These are phyloP conservation scores for Ailuropoda melanoleuca DNA, from an alignment of 2,113 vertebrate genomes.

Conservation along the genomic window DNA sequence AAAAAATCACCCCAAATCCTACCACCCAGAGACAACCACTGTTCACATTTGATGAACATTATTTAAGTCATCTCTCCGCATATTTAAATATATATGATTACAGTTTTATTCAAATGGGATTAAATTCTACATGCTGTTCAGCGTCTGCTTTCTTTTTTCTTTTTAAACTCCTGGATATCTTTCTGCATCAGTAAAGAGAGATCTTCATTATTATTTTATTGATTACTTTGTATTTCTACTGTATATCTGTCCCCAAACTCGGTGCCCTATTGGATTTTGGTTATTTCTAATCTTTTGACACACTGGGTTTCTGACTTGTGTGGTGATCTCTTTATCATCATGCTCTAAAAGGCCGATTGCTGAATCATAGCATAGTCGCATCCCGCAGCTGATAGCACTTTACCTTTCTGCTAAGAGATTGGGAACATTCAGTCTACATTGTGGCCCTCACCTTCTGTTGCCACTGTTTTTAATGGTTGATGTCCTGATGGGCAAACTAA, in stretches of 20 bases:
- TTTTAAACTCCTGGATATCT: background rate
- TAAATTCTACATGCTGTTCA: background rate
- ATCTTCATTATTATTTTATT: background rate
- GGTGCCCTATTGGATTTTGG: background rate
- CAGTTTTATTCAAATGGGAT: conserved; percentile 42
- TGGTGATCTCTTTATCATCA: background rate
- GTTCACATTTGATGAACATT: conserved; percentile 46
- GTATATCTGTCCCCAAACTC: background rate
- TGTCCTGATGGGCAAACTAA: background rate
- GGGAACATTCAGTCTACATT: background rate
- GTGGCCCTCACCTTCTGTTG: background rate
- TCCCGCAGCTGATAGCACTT: rapidly evolving
- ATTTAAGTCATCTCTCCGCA: background rate
- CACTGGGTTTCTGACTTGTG: background rate
- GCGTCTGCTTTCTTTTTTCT: background rate
- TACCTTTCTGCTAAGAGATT: background rate
- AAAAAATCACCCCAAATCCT: conserved; percentile 42
- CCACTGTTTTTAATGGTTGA: background rate
- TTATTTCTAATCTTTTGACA: background rate
- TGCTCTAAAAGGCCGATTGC: rapidly evolving
- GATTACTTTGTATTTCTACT: background rate
- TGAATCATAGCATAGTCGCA: rapidly evolving
- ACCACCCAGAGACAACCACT: conserved; percentile 6
- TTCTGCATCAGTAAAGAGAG: background rate
- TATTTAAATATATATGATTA: conserved; percentile 56